Conservation (phyloP, 2,888 invertebrate species). For the Cheilosia vulpina region DNA sequence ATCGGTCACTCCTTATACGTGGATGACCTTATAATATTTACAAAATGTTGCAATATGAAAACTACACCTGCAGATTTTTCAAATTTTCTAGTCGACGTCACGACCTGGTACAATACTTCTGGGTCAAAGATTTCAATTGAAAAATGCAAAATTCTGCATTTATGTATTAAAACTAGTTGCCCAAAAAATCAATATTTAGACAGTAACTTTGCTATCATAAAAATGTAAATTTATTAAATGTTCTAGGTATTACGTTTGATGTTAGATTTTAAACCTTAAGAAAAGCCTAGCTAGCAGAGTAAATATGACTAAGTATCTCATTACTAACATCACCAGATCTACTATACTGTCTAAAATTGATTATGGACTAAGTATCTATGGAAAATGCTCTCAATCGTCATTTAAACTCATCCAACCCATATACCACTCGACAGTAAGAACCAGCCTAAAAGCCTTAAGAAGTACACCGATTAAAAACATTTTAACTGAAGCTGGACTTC, state of each 20-base stretch:
- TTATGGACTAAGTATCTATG: conserved; percentile 12
- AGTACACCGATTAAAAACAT: conserved; percentile 19
- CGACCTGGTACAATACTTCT: not conserved
- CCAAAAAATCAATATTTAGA: not conserved
- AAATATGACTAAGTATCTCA: conserved; percentile 15
- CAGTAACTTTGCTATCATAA: not conserved
- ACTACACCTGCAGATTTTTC: not conserved
- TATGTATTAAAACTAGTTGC: not conserved
- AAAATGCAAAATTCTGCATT: not conserved
- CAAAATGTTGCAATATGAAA: not conserved
- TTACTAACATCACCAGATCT: not conserved
- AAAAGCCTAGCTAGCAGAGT: conserved; percentile 12
- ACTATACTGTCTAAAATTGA: conserved; percentile 2
- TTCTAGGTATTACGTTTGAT: not conserved
- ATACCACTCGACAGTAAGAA: conserved; percentile 11
- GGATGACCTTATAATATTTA: not conserved
- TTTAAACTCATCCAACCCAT: conserved; percentile 1
- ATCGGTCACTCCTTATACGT: no score
- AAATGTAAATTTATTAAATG: not conserved
- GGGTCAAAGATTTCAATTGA: no score
- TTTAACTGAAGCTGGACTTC: conserved; percentile 16
- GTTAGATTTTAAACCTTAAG: not conserved
- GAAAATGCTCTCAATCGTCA: conserved; percentile 2
- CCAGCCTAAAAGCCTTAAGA: conserved; percentile 10
- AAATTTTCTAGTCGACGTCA: not conserved